Percentiles rank a stretch among this genome's conserved stretches.
These are phyloP conservation scores for Elgaria multicarinata DNA, from an alignment of 2,113 vertebrate genomes.

Conservation along the genomic window DNA sequence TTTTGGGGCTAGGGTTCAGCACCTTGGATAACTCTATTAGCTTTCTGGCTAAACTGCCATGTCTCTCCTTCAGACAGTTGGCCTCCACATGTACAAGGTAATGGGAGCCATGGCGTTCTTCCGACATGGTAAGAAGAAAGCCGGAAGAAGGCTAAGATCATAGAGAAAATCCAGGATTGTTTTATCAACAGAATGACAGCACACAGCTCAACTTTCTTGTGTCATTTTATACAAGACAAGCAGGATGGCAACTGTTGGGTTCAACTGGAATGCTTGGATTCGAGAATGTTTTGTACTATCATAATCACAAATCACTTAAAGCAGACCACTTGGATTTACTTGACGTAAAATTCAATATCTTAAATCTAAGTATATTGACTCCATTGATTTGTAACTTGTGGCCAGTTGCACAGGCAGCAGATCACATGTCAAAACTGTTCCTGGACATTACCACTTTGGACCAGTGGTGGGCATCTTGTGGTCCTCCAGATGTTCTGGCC, in stretches of 20 bases:
- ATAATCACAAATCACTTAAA: background rate
- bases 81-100: too few relatives aligned
- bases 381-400: background rate
- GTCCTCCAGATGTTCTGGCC: background rate
- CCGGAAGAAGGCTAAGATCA: too few relatives aligned
- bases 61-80: too few relatives aligned
- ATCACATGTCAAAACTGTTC: background rate
- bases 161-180: rapidly evolving
- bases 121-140: too few relatives aligned
- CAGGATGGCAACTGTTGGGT: background rate
- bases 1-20: too few relatives aligned
- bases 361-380: background rate
- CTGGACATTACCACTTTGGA: background rate
- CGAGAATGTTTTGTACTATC: background rate
- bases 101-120: too few relatives aligned
- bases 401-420: background rate
- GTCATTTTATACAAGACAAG: background rate
- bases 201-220: rapidly evolving
- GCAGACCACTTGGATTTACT: background rate
- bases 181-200: background rate
- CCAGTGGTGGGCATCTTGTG: background rate
- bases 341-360: background rate
- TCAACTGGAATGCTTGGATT: background rate
- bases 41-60: too few relatives aligned
- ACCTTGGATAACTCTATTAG: too few relatives aligned